Percentiles rank a stretch among this genome's conserved stretches.
These are phyloP conservation scores for Drosophila macrospina DNA, from an alignment of 2,888 invertebrate genomes.

Conservation along the genomic window DNA sequence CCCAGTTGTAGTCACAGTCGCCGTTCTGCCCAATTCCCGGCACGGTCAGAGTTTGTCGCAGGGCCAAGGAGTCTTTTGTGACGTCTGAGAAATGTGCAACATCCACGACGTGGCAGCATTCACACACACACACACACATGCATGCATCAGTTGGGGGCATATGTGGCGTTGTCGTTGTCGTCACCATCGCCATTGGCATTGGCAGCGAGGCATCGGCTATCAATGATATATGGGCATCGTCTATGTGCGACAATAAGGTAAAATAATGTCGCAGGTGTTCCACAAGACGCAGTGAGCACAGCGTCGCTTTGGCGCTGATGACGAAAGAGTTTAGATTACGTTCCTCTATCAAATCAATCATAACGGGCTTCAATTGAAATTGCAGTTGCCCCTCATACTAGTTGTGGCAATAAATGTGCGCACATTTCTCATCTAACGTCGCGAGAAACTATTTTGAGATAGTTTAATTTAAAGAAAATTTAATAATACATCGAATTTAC, in stretches of 20 bases:
- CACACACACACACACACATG: slow-evolving; percentile 37
- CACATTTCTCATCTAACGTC: slow-evolving; percentile 33
- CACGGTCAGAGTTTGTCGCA: slow-evolving; percentile 50
- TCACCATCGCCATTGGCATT: slow-evolving; percentile 33
- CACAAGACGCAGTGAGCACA: slow-evolving; percentile 46
- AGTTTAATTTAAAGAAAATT: background rate
- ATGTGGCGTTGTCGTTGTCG: slow-evolving; percentile 47
- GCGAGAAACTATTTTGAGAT: slow-evolving; percentile 28
- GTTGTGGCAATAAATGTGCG: slow-evolving; percentile 27
- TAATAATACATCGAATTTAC: background rate
- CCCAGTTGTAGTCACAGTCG: slow-evolving; percentile 7
- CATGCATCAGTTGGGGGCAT: slow-evolving; percentile 28
- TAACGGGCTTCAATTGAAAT: slow-evolving; percentile 33
- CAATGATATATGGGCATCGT: slow-evolving; percentile 70
- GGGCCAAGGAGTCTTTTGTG: slow-evolving; percentile 64
- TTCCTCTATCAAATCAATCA: slow-evolving; percentile 74
- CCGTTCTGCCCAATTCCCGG: slow-evolving; percentile 33
- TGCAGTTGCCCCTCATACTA: slow-evolving; percentile 2
- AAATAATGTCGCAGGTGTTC: slow-evolving; percentile 84
- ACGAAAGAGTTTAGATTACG: slow-evolving; percentile 77
- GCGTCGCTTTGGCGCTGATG: slow-evolving; percentile 19
- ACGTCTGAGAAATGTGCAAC: slow-evolving; percentile 82
- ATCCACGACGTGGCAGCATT: slow-evolving; percentile 57
- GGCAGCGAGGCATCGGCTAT: slow-evolving; percentile 52
- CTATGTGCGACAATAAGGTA: slow-evolving; percentile 80